phyloP scores from a whole-genome alignment of 2,113 vertebrate species.

The Mormyrus lacerda region DNA sequence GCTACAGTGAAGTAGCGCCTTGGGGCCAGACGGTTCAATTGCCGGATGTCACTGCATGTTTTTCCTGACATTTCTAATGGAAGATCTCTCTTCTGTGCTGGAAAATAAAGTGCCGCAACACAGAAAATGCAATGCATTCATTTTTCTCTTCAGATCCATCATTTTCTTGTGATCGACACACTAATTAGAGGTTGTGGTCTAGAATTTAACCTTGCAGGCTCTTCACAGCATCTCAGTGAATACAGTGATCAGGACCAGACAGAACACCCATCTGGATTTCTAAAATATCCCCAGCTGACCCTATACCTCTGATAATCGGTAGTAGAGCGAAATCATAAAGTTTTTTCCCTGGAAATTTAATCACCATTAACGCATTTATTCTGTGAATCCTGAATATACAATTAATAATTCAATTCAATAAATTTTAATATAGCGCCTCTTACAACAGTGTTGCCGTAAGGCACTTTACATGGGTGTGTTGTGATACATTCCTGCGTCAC shows the following conservation, averaged over 20 bases:
- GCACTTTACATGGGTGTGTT: neutral
- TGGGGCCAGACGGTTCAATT: slow-evolving; percentile 4
- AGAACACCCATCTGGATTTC: neutral
- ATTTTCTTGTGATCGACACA: neutral
- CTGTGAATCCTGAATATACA: neutral
- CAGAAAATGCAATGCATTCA: neutral
- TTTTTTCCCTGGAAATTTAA: neutral
- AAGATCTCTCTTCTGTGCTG: neutral
- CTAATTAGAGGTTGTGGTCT: neutral
- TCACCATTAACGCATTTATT: neutral
- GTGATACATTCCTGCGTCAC: neutral
- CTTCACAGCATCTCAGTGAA: neutral
- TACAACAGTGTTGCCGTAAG: neutral
- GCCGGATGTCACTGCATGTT: neutral
- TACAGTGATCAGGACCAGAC: neutral
- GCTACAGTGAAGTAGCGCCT: neutral
- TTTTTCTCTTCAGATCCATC: neutral
- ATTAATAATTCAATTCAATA: neutral
- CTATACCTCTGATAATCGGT: neutral
- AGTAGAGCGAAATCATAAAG: neutral
- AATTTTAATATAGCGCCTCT: neutral
- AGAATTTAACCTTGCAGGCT: neutral
- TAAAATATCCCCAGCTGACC: neutral
- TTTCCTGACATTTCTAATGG: slow-evolving; percentile 1
- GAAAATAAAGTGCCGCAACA: neutral